These are phyloP conservation scores for Pseudochirops corinnae DNA, from an alignment of 2,797 vertebrate genomes.

Conservation along the genomic window DNA sequence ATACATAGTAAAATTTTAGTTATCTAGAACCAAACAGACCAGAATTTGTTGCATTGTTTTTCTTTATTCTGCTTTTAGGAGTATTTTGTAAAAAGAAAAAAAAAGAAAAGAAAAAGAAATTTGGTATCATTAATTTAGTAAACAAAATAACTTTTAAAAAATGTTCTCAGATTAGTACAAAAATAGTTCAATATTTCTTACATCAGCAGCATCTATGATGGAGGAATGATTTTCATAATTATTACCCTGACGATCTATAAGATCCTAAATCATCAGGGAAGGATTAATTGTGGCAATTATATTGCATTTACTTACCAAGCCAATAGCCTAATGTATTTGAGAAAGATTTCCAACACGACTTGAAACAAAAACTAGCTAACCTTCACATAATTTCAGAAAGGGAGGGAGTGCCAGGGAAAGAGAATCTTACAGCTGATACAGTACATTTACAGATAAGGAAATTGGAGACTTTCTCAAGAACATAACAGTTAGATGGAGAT, in stretches of 20 bases:
- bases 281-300: background rate
- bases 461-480: background rate
- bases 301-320: background rate
- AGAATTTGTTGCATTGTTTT: background rate
- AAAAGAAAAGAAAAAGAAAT: background rate
- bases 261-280: background rate
- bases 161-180: background rate
- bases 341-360: background rate
- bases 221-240: background rate
- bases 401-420: background rate
- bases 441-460: background rate
- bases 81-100: background rate
- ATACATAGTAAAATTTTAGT: background rate
- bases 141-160: background rate
- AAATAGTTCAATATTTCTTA: background rate
- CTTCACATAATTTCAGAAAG: background rate
- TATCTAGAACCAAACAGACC: background rate
- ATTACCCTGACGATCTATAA: background rate
- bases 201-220: background rate
- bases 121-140: background rate
- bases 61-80: background rate
- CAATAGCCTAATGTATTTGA: background rate
- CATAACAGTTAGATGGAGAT: background rate
- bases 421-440: background rate
- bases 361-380: background rate